Percentiles rank a stretch among this genome's conserved stretches.
phyloP scores from a whole-genome alignment of 1,140 invertebrate genomes.

The Tetramorium parvispinum region DNA sequence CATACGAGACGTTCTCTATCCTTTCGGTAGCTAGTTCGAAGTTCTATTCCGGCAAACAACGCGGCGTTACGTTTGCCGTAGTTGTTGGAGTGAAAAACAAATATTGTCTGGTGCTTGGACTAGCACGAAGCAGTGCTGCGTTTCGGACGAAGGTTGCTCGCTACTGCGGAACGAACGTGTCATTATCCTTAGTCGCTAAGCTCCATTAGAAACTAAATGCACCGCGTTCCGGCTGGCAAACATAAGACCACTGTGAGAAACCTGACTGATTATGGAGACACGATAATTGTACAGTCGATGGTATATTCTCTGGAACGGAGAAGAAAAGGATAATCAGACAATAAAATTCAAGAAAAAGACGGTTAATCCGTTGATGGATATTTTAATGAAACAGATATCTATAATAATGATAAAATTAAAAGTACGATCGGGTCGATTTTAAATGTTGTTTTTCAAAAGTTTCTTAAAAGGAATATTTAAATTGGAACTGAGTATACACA shows the following conservation, averaged over 20 bases:
- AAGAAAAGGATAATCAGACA: not conserved
- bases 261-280: conserved; percentile 59
- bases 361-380: not conserved
- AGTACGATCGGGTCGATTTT: not conserved
- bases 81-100: conserved; percentile 70
- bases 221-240: conserved; percentile 34
- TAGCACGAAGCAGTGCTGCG: conserved; percentile 16
- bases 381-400: not conserved
- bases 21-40: conserved; percentile 52
- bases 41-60: conserved; percentile 60
- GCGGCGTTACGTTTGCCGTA: conserved; percentile 64
- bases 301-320: not conserved
- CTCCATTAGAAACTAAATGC: conserved; percentile 67
- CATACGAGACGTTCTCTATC: conserved; percentile 49
- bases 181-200: conserved; percentile 65
- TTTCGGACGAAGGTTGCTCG: conserved; percentile 35
- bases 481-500: not conserved
- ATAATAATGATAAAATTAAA: not conserved
- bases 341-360: not conserved
- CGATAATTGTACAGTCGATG: conserved; percentile 45
- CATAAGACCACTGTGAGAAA: conserved; percentile 4
- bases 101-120: conserved; percentile 64
- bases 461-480: not conserved
- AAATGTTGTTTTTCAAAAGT: not conserved
- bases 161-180: conserved; percentile 65